Evolutionary conservation across 2,797 vertebrate species (phyloP).

Genomic region (Antennarius maculatus): DNA sequence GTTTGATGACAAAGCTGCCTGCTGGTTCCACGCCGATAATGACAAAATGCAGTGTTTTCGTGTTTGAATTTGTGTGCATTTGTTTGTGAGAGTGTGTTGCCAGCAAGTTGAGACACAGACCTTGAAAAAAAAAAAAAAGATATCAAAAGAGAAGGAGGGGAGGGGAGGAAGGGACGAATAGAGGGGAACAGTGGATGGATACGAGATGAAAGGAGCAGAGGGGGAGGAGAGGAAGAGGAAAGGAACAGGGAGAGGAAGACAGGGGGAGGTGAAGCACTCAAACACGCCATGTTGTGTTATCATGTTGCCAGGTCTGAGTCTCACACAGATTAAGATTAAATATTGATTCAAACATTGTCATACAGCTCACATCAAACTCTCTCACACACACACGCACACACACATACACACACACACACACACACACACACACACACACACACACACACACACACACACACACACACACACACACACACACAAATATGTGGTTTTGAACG

Average conservation of each 20-base stretch:
- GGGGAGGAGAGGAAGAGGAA: constrained; percentile 31
- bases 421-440: too few species aligned
- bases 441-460: too few species aligned
- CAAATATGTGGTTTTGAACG: too few species aligned
- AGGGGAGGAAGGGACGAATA: constrained; percentile 14
- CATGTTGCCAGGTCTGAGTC: constrained; percentile 29
- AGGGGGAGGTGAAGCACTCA: constrained; percentile 19
- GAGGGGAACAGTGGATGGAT: constrained; percentile 9
- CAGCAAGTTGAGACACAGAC: constrained; percentile 48
- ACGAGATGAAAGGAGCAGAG: constrained; percentile 34
- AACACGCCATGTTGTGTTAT: constrained; percentile 36
- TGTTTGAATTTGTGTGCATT: constrained; percentile 27
- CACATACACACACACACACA: constrained; percentile 10
- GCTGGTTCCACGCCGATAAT: constrained; percentile 41
- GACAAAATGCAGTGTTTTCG: constrained; percentile 42
- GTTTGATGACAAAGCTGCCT: constrained; percentile 51
- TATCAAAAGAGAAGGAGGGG: constrained; percentile 55
- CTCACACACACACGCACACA: constrained; percentile 4
- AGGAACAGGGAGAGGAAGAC: constrained; percentile 27
- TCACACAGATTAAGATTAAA: constrained; percentile 45
- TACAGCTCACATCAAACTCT: constrained; percentile 24
- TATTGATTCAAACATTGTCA: constrained; percentile 49
- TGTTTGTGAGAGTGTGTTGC: constrained; percentile 9
- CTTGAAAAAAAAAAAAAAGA: constrained; percentile 33
- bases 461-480: too few species aligned